Conservation (phyloP, 2,113 vertebrate species). For the Calyptommatus sinebrachiatus region DNA sequence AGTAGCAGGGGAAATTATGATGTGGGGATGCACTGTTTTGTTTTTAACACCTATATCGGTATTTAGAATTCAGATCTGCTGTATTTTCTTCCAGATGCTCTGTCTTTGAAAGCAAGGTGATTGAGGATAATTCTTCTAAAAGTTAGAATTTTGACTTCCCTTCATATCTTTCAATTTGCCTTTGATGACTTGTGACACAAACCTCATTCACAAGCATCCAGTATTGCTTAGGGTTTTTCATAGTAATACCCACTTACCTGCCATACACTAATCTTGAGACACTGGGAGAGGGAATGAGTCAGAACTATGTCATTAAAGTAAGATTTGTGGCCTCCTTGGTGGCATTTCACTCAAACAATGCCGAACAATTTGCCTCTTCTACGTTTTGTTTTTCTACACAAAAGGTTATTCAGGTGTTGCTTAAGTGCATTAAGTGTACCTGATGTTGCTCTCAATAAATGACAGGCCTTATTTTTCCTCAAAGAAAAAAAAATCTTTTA, state of each 20-base stretch:
- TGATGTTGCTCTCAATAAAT: no score
- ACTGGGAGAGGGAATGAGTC: background rate
- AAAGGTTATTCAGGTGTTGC: no score
- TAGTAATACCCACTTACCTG: background rate
- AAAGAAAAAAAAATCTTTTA: no score
- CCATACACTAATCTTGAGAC: background rate
- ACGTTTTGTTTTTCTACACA: no score
- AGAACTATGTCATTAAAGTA: background rate
- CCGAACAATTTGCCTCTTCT: background rate
- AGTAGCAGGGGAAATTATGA: no score
- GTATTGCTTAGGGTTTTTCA: background rate
- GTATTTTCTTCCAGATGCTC: background rate
- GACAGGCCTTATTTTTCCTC: no score
- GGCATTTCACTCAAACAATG: background rate
- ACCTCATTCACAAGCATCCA: background rate
- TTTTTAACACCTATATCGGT: background rate
- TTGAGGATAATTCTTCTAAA: background rate
- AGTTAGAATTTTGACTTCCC: background rate
- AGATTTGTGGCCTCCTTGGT: background rate
- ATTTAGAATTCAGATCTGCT: background rate
- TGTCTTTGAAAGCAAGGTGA: background rate
- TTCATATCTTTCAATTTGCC: background rate
- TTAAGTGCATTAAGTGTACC: no score
- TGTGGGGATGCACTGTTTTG: background rate
- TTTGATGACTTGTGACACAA: background rate